Conservation (phyloP, 2,888 invertebrate genomes). For the Sicus ferrugineus region DNA sequence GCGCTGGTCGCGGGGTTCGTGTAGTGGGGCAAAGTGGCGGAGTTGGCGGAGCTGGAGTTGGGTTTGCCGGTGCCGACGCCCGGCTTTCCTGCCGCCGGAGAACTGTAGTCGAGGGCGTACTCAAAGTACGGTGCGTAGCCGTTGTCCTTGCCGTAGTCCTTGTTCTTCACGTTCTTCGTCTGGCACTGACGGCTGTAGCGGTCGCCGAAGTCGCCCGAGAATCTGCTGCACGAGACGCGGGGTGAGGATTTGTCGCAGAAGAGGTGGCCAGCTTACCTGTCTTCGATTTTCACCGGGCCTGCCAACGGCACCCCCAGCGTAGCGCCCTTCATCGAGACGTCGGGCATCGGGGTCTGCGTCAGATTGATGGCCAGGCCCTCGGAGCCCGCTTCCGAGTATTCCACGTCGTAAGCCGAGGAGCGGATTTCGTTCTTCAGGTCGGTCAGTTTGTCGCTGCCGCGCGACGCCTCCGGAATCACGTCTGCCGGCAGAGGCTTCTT, state of each 20-base stretch:
- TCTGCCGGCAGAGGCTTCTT: conserved; percentile 65
- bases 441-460: conserved; percentile 74
- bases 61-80: conserved; percentile 45
- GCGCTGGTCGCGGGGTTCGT: conserved; percentile 47
- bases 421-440: conserved; percentile 88
- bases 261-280: conserved; percentile 55
- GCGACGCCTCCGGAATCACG: conserved; percentile 69
- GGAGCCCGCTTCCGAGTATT: conserved; percentile 71
- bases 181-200: conserved; percentile 58
- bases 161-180: conserved; percentile 56
- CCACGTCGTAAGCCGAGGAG: conserved; percentile 68
- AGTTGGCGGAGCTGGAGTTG: conserved; percentile 50
- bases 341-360: conserved; percentile 61
- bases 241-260: not conserved
- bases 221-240: conserved; percentile 45
- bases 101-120: conserved; percentile 87
- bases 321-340: conserved; percentile 62
- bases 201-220: conserved; percentile 62
- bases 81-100: conserved; percentile 67
- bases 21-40: conserved; percentile 60
- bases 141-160: conserved; percentile 54
- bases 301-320: conserved; percentile 75
- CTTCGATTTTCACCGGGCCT: conserved; percentile 79
- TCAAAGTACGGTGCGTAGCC: conserved; percentile 78
- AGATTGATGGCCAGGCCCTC: conserved; percentile 66